Conservation (phyloP, 1,140 invertebrate species). For the Episyrphus balteatus region DNA sequence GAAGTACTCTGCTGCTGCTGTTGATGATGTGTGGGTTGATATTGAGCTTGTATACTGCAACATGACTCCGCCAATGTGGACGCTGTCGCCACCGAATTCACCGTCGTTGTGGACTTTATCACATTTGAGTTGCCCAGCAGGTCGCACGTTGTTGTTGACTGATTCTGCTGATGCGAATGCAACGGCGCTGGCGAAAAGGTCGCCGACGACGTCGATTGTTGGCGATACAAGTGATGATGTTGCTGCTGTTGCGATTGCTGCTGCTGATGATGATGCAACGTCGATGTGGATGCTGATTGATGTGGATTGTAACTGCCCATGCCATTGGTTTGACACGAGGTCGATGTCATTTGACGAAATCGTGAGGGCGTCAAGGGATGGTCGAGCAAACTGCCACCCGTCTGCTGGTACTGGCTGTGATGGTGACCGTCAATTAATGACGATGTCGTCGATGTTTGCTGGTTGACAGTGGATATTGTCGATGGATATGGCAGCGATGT, state of each 20-base stretch:
- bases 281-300: slow-evolving; percentile 18
- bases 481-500: slow-evolving; percentile 29
- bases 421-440: slow-evolving; percentile 33
- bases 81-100: slow-evolving; percentile 32
- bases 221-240: slow-evolving; percentile 19
- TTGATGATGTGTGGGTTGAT: slow-evolving; percentile 23
- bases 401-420: slow-evolving; percentile 35
- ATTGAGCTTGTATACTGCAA: slow-evolving; percentile 33
- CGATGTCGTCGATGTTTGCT: slow-evolving; percentile 34
- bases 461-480: slow-evolving; percentile 31
- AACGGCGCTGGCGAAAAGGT: slow-evolving; percentile 31
- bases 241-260: slow-evolving; percentile 3
- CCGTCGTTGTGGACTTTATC: slow-evolving; percentile 35
- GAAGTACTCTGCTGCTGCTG: slow-evolving; percentile 9
- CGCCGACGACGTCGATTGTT: slow-evolving; percentile 33
- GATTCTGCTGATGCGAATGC: slow-evolving; percentile 27
- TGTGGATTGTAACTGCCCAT: slow-evolving; percentile 5
- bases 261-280: slow-evolving; percentile 13
- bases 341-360: slow-evolving; percentile 29
- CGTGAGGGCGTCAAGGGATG: slow-evolving; percentile 34
- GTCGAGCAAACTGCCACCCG: slow-evolving; percentile 30
- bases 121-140: slow-evolving; percentile 31
- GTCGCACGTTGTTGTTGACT: slow-evolving; percentile 32
- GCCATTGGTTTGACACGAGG: slow-evolving; percentile 24
- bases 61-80: slow-evolving; percentile 32